Evolutionary conservation across 2,113 vertebrate species (phyloP).

Genomic region (Serinus canaria): DNA sequence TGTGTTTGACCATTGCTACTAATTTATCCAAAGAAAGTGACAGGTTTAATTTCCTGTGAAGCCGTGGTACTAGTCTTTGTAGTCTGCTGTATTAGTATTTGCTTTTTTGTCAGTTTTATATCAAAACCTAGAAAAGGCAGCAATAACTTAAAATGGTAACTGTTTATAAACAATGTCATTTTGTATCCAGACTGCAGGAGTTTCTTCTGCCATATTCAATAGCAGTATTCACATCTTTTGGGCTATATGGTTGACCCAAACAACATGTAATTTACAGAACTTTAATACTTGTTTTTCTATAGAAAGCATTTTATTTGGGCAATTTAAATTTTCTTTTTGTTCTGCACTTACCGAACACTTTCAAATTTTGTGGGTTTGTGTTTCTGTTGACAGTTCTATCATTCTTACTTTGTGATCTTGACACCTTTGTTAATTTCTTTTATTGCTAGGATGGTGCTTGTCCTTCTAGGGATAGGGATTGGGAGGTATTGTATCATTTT

Average conservation of each 20-base stretch:
- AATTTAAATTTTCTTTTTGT: not conserved
- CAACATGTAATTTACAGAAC: not conserved
- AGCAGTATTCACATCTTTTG: not conserved
- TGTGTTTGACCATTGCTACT: not conserved
- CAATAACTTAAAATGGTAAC: not conserved
- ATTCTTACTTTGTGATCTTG: not conserved
- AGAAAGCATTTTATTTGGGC: not conserved
- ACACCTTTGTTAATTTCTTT: not conserved
- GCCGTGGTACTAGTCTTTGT: not conserved
- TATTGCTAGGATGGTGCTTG: not conserved
- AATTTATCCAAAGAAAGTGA: not conserved
- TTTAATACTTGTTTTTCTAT: not conserved
- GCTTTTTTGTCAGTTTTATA: not conserved
- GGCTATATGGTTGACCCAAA: not conserved
- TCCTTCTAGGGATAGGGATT: not conserved
- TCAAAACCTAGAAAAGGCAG: not conserved
- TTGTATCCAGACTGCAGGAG: not conserved
- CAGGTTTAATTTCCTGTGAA: not conserved
- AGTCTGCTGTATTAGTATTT: not conserved
- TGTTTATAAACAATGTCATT: not conserved
- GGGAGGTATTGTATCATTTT: not conserved
- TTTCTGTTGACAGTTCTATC: not conserved
- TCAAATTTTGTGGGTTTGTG: not conserved
- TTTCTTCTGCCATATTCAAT: not conserved
- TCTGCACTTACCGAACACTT: not conserved